Evolutionary conservation across 2,888 invertebrate species (phyloP).

Genomic region (Linnaemya tessellans): DNA sequence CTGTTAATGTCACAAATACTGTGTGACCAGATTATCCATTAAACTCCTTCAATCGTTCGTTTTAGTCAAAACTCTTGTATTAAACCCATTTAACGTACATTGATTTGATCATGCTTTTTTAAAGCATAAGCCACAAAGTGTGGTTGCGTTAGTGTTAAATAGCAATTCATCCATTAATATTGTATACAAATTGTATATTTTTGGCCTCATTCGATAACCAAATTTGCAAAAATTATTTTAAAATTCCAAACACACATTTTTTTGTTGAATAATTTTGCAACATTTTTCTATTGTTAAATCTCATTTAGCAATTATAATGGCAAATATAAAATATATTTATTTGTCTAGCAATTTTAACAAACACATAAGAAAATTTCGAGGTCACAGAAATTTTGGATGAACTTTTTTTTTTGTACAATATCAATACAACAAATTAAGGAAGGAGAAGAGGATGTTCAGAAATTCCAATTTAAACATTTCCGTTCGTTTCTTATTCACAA

Average conservation of each 20-base stretch:
- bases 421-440: conserved; percentile 2
- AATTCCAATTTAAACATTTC: conserved; percentile 45
- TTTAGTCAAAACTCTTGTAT: too few relatives aligned
- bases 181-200: conserved; percentile 40
- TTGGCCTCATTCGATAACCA: conserved; percentile 66
- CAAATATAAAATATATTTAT: conserved; percentile 16
- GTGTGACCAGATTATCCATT: too few relatives aligned
- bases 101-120: too few relatives aligned
- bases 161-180: conserved; percentile 26
- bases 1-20: too few relatives aligned
- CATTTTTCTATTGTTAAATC: conserved; percentile 26
- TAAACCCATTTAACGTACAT: too few relatives aligned
- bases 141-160: conserved; percentile 47
- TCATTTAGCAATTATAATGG: conserved; percentile 30
- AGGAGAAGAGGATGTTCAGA: conserved; percentile 42
- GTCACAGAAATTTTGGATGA: conserved; percentile 39
- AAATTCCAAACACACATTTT: conserved; percentile 62
- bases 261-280: conserved; percentile 64
- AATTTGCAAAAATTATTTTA: conserved; percentile 63
- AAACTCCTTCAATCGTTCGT: too few relatives aligned
- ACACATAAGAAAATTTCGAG: conserved; percentile 49
- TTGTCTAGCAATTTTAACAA: conserved; percentile 41
- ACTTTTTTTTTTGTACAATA: conserved; percentile 20
- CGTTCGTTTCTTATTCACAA: conserved; percentile 39
- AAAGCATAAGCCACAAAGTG: neutral